Evolutionary conservation across 2,888 invertebrate genomes (phyloP).

Genomic region (Phrixothrix hirtus): DNA sequence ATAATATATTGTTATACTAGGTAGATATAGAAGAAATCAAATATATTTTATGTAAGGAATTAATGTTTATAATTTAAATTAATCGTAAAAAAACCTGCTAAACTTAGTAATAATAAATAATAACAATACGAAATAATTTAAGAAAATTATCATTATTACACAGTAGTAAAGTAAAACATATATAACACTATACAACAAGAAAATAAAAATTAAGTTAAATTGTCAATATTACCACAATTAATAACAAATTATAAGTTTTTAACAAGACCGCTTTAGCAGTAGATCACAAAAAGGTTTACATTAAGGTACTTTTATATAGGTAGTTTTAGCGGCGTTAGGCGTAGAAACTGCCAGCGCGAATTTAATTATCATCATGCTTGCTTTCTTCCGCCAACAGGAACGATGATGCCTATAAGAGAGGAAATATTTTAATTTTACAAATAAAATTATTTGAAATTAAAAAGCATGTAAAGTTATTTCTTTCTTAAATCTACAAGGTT

Average conservation of each 20-base stretch:
- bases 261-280: slow-evolving; percentile 2
- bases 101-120: too few species aligned
- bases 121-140: too few species aligned
- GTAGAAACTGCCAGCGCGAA: slow-evolving; percentile 8
- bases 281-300: slow-evolving; percentile 15
- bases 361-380: slow-evolving; percentile 37
- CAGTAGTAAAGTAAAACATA: too few species aligned
- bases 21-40: slow-evolving; percentile 5
- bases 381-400: slow-evolving; percentile 36
- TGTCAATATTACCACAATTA: too few species aligned
- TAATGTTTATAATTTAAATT: too few species aligned
- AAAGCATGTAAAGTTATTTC: too few species aligned
- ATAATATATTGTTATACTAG: slow-evolving; percentile 14
- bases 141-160: too few species aligned
- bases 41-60: neutral
- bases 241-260: slow-evolving; percentile 5
- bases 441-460: neutral
- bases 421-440: slow-evolving; percentile 5
- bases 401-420: slow-evolving; percentile 35
- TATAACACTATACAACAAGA: too few species aligned
- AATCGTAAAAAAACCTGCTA: too few species aligned
- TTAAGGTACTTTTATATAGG: slow-evolving; percentile 12
- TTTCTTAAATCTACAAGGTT: too few species aligned
- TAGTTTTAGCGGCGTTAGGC: slow-evolving; percentile 19
- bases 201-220: too few species aligned